Evolutionary conservation across 2,113 vertebrate genomes (phyloP).

Genomic region (Ammodramus savannarum): DNA sequence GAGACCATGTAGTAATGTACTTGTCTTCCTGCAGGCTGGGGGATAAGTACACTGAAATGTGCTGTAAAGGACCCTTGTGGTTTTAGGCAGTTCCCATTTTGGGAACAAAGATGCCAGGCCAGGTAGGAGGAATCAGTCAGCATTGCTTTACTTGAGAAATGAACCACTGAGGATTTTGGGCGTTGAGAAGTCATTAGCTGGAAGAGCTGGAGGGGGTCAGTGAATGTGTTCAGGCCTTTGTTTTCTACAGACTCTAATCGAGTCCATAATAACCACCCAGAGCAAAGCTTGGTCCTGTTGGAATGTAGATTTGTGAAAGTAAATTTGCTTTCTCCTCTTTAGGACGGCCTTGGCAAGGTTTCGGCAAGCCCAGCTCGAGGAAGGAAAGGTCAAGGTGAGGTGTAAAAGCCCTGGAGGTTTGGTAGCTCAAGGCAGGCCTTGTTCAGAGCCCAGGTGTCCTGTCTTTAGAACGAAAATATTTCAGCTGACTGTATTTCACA

Average conservation of each 20-base stretch:
- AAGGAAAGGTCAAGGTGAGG: constrained; percentile 92
- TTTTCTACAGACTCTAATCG: background rate
- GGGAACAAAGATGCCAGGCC: background rate
- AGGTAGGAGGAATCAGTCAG: background rate
- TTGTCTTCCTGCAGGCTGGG: background rate
- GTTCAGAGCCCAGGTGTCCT: background rate
- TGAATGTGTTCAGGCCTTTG: background rate
- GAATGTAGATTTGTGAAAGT: background rate
- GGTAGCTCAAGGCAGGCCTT: background rate
- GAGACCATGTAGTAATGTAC: background rate
- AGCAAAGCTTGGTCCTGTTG: background rate
- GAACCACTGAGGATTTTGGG: background rate
- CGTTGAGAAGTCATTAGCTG: fast-evolving
- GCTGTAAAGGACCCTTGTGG: fast-evolving
- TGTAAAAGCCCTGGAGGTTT: background rate
- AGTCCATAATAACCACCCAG: background rate
- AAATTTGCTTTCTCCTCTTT: background rate
- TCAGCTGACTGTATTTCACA: background rate
- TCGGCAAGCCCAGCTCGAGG: constrained; percentile 94
- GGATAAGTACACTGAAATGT: fast-evolving
- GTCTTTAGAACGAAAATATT: background rate
- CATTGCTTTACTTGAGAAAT: background rate
- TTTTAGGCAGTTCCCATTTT: background rate
- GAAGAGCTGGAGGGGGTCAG: background rate
- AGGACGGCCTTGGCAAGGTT: constrained; percentile 98